Evolutionary conservation across 2,797 vertebrate genomes (phyloP).

Genomic region (Benthosema pterotum): DNA sequence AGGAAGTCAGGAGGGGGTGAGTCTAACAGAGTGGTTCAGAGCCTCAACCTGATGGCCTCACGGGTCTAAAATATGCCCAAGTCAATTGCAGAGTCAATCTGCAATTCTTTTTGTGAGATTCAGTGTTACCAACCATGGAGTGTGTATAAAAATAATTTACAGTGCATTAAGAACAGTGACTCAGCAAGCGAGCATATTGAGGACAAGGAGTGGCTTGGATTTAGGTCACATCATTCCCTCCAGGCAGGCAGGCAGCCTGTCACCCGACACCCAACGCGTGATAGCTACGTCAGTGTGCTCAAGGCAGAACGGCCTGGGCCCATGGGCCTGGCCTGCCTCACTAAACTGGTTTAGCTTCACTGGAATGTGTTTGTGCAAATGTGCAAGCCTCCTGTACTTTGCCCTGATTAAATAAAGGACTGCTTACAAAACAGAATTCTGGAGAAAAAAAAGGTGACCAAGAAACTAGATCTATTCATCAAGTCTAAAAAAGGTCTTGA

Average conservation of each 20-base stretch:
- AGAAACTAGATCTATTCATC: background rate
- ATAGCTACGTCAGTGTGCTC: slow-evolving; percentile 42
- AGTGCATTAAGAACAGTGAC: background rate
- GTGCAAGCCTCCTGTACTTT: slow-evolving; percentile 51
- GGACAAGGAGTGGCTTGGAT: background rate
- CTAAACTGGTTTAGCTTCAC: slow-evolving; percentile 55
- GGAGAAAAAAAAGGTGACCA: slow-evolving; percentile 45
- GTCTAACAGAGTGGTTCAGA: background rate
- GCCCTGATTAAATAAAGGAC: slow-evolving; percentile 30
- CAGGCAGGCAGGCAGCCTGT: slow-evolving; percentile 39
- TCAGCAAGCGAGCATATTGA: slow-evolving; percentile 3
- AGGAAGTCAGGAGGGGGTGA: no score
- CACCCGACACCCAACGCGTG: slow-evolving; percentile 69
- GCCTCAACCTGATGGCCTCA: background rate
- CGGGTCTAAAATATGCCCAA: no score
- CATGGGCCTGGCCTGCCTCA: slow-evolving; percentile 15
- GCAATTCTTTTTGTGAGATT: background rate
- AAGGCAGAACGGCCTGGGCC: slow-evolving; percentile 24
- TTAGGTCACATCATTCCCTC: slow-evolving; percentile 46
- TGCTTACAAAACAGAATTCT: slow-evolving; percentile 38
- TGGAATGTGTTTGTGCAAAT: slow-evolving; percentile 70
- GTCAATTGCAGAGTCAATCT: background rate
- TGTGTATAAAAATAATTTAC: no score
- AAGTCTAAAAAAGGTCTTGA: background rate
- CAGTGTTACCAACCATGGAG: no score